Evolutionary conservation across 2,888 invertebrate genomes (phyloP), one percentile per base, ranked within the genome.

Genomic region (Adineta ricciae): DNA sequence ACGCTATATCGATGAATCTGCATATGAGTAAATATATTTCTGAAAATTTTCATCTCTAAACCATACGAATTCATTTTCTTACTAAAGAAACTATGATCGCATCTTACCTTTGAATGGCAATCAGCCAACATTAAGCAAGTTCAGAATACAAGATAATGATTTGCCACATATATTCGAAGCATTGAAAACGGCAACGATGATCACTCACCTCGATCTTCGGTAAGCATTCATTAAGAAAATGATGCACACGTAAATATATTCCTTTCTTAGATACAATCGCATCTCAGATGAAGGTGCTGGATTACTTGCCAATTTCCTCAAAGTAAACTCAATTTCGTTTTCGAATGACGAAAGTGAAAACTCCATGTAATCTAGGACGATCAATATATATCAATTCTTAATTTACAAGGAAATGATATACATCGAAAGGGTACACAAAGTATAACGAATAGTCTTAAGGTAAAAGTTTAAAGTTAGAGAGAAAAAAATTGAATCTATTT

Each of bases 401-500:
- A 91, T 86, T 84, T 91, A 86, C 90, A 90, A 90, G 89, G 89
- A 86, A 91, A 91, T 88, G 89, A 90, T 78, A 89, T 91, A 85
- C 88, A 87, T 27, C 87, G 88, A 19, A 88, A 87, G 3, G 90
- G 90, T 50, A 90, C 90, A n/a, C 88, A 88, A 83, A 85, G 85
- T 19, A 64, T 91, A 11, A 89, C 90, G 11, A 88, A 87, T 83
- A 88, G 89, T 41, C 87, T 90, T 73, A 88, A 88, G 84, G 90
- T 90, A 87, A 85, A 88, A 24, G 8, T 50, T 46, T 84, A 46
- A 11, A 46, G 5, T 46, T 27, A 32, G 46, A 78, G 21, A 32
- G 19, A 49, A 41, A n/a, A n/a, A 32, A 32, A 64, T 27, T 14
- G 32, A 49, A 32, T 32, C 27, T 0, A 56, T 27, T 84, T 86